Base-by-base conservation (phyloP, 53 echinoderm and acorn worm species). In the Actinopyga echinites region DNA sequence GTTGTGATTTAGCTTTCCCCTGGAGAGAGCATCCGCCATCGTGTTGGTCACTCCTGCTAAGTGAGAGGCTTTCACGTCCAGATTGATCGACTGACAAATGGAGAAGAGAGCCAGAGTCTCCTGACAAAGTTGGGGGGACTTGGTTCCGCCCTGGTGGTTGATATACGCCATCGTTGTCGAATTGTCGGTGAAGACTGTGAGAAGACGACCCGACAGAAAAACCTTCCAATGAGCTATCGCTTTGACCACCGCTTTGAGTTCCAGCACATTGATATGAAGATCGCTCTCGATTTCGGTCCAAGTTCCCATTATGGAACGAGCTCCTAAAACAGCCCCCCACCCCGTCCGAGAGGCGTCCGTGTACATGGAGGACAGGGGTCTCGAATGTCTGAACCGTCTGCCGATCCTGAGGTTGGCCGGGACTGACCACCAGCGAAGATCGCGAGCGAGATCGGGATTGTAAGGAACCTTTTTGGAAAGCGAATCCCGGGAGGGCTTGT, bases 151-250 rank as follows among this genome's bases (percentile, higher is more conserved):
- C n/a, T 83, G n/a, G 24, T 31, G 25, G 79, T 87, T 83, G 56
- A 78, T 83, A 79, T 90, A 83, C 87, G 8, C 91, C 84, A 15
- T 83, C 20, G 24, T 31, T 33, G 79, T 87, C 78, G 56, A 78
- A 83, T 69, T 90, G 75, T 4, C 86, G 57, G 28, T 79, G 56
- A 12, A 79, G 28, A 13, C n/a, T n/a, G n/a, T n/a, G n/a, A n/a
- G n/a, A n/a, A n/a, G n/a, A n/a, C n/a, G n/a, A n/a, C n/a, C n/a
- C n/a, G n/a, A n/a, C n/a, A n/a, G n/a, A n/a, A n/a, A n/a, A n/a
- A n/a, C n/a, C n/a, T n/a, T n/a, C n/a, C n/a, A n/a, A n/a, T n/a
- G n/a, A n/a, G n/a, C n/a, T n/a, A n/a, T n/a, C n/a, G n/a, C n/a
- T n/a, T n/a, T n/a, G n/a, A n/a, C n/a, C n/a, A n/a, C n/a, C n/a